phyloP scores from a whole-genome alignment of 2,113 vertebrate species.

The Columba janthina region DNA sequence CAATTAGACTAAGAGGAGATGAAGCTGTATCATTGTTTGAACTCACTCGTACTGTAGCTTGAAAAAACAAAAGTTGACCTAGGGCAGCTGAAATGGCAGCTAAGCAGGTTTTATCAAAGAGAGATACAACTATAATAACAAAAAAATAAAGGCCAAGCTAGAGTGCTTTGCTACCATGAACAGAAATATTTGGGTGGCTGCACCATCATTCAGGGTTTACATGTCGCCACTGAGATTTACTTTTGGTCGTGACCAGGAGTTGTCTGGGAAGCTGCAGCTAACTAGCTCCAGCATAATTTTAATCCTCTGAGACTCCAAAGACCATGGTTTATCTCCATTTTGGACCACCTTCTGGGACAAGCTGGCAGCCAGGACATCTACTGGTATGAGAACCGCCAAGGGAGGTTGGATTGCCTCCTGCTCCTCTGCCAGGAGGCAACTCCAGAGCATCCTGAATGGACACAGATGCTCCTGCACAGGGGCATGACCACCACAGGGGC shows the following conservation, averaged over 20 bases:
- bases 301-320: background rate
- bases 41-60: background rate
- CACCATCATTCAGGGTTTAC: background rate
- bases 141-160: background rate
- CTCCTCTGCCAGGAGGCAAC: background rate
- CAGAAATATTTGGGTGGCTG: background rate
- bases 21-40: conserved; percentile 62
- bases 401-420: background rate
- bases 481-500: background rate
- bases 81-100: conserved; percentile 2
- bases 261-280: background rate
- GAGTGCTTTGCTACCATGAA: background rate
- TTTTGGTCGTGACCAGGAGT: background rate
- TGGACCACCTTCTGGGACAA: background rate
- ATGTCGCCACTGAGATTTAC: background rate
- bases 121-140: background rate
- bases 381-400: background rate
- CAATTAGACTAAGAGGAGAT: conserved; percentile 64
- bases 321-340: background rate
- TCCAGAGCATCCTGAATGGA: background rate
- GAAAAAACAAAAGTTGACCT: conserved; percentile 29
- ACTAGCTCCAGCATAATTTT: background rate
- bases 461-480: background rate
- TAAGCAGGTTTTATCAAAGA: conserved; percentile 13
- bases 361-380: background rate